Conservation (phyloP, 2,888 invertebrate genomes). For the Megastigmus dorsalis region DNA sequence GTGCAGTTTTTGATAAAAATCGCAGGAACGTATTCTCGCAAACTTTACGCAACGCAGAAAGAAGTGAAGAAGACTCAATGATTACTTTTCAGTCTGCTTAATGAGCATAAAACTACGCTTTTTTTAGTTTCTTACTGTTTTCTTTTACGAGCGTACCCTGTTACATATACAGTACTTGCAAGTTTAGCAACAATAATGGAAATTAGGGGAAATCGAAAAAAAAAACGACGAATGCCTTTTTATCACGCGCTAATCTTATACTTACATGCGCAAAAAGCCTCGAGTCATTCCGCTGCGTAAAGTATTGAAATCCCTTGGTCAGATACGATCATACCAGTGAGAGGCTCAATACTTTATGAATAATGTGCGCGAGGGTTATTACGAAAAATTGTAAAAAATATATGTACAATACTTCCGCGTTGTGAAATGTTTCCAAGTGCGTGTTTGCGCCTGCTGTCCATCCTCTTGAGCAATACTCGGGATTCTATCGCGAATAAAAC, state of each 20-base stretch:
- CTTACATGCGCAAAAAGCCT: neutral
- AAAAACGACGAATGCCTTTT: conserved; percentile 10
- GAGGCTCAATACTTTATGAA: no score
- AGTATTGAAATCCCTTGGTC: neutral
- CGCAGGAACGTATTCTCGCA: no score
- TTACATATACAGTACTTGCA: no score
- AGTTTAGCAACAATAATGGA: conserved; percentile 24
- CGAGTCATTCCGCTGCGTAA: conserved; percentile 9
- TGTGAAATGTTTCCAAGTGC: conserved; percentile 1
- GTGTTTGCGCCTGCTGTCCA: neutral
- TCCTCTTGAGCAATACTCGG: no score
- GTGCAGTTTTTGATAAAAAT: no score
- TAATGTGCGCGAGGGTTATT: neutral
- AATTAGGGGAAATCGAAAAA: conserved; percentile 33
- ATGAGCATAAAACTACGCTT: neutral
- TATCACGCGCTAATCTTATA: conserved; percentile 19
- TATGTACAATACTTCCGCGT: conserved; percentile 6
- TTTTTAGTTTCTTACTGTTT: no score
- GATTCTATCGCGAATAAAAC: no score
- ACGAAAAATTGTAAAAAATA: neutral
- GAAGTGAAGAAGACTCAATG: no score
- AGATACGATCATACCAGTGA: conserved; percentile 4
- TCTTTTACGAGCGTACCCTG: no score
- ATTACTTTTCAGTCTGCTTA: no score
- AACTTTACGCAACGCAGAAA: no score